Base-by-base conservation (phyloP, 2,888 invertebrate species). In the Thelaira solivaga region DNA sequence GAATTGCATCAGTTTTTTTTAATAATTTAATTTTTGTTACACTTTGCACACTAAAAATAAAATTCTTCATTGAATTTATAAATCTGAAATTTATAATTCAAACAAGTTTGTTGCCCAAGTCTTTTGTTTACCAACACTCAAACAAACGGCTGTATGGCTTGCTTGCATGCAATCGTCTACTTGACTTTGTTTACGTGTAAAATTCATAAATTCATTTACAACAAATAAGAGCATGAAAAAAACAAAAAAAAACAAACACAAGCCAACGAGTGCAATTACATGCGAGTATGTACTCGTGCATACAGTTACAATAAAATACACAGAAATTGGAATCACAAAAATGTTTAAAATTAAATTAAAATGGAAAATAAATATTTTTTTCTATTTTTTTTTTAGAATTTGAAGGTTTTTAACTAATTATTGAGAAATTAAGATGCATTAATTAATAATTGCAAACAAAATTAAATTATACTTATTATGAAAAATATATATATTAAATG, bases 101-200 rank as follows among this genome's bases (percentile, higher is more conserved):
- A 74, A 68, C 74, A 62, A 68, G 74, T 75, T 68, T 75, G 45
- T 68, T 75, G 29, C 61, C 47, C 29, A 75, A 55, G 67, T 75
- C 67, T 75, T 75, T 67, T 62, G 74, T 61, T 75, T 68, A 47
- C 13, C n/a, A n/a, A n/a, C n/a, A n/a, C n/a, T n/a, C n/a, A n/a
- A n/a, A 31, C 16, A 39, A 29, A 22, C 31, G 59, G 41, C 39
- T 16, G 26, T 10, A 11, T n/a, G n/a, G 45, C 29, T 62, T 45
- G 36, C n/a, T 1, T 55, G 55, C 45, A 72, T 57, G 62, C 72
- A 72, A 55, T n/a, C 39, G 43, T 24, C 26, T 41, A 16, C n/a
- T 34, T 53, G 43, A 43, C 31, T 67, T 68, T 71, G 18, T 53
- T 45, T 34, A 71, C 62, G 53, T 62, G 71, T 72, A 55, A 36